phyloP scores from a whole-genome alignment of 2,797 vertebrate genomes.

The Periparus ater region DNA sequence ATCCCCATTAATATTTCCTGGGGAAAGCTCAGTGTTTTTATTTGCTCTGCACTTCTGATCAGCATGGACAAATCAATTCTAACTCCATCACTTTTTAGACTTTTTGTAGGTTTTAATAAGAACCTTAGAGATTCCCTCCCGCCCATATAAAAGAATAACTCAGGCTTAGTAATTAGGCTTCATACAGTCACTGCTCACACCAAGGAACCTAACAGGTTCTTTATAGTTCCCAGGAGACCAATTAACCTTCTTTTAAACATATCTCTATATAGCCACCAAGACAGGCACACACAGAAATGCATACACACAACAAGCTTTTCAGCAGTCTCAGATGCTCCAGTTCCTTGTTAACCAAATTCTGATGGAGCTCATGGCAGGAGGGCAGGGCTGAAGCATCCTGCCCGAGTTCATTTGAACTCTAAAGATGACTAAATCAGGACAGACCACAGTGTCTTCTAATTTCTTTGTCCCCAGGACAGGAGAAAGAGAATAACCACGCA shows the following conservation, averaged over 20 bases:
- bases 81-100: constrained; percentile 39
- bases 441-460: neutral
- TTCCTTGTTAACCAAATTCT: constrained; percentile 38
- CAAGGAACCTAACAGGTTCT: constrained; percentile 56
- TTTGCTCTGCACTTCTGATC: constrained; percentile 35
- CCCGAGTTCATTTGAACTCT: neutral
- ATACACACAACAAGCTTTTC: neutral
- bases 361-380: neutral
- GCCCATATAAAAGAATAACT: constrained; percentile 35
- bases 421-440: neutral
- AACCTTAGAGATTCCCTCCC: constrained; percentile 69
- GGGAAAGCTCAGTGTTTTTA: neutral
- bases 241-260: constrained; percentile 66
- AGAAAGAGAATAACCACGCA: neutral
- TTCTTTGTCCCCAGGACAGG: neutral
- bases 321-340: neutral
- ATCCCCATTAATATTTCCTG: constrained; percentile 4
- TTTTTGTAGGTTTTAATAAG: constrained; percentile 73
- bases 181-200: constrained; percentile 21
- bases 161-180: constrained; percentile 64
- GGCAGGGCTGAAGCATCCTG: neutral
- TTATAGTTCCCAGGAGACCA: constrained; percentile 56
- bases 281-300: neutral
- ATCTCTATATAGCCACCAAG: constrained; percentile 20
- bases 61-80: constrained; percentile 21